A percentile compares a stretch with the other conserved stretches of the same genome.
phyloP scores from a whole-genome alignment of 1,140 invertebrate species.

The Sogatella furcifera region DNA sequence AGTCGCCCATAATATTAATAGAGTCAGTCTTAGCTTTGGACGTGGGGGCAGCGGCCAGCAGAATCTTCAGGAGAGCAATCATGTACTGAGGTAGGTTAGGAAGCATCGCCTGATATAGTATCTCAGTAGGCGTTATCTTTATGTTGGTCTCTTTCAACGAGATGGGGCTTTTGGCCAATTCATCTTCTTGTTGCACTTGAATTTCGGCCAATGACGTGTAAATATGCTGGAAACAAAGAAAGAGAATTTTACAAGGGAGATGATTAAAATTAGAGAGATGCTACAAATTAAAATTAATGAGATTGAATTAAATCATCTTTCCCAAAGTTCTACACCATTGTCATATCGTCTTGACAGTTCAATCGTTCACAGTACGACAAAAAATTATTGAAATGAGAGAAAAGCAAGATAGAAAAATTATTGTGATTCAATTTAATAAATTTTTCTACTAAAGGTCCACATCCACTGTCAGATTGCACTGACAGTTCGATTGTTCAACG shows the following conservation, averaged over 20 bases:
- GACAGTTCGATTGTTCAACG: too few relatives aligned
- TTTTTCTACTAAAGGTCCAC: too few relatives aligned
- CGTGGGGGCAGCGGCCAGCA: constrained; percentile 92
- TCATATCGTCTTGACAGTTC: too few relatives aligned
- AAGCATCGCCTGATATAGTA: constrained; percentile 76
- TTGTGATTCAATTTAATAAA: too few relatives aligned
- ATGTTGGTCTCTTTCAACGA: constrained; percentile 55
- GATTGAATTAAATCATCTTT: too few relatives aligned
- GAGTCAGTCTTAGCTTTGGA: constrained; percentile 97
- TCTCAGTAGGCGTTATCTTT: constrained; percentile 68
- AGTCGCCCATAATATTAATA: constrained; percentile 96
- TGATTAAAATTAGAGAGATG: too few relatives aligned
- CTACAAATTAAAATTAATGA: too few relatives aligned
- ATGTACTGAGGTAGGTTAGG: constrained; percentile 92
- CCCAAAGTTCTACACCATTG: too few relatives aligned
- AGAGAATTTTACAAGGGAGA: constrained; percentile 23
- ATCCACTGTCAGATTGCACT: too few relatives aligned
- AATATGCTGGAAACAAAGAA: constrained; percentile 47
- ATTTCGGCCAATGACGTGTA: constrained; percentile 73
- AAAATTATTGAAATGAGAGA: too few relatives aligned
- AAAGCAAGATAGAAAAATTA: too few relatives aligned
- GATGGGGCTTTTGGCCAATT: constrained; percentile 60
- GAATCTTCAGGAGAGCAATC: constrained; percentile 93
- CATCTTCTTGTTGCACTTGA: constrained; percentile 73
- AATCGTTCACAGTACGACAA: too few relatives aligned